These are phyloP conservation scores for Gryllus longicercus DNA, from an alignment of 2,888 invertebrate genomes.

Conservation along the genomic window DNA sequence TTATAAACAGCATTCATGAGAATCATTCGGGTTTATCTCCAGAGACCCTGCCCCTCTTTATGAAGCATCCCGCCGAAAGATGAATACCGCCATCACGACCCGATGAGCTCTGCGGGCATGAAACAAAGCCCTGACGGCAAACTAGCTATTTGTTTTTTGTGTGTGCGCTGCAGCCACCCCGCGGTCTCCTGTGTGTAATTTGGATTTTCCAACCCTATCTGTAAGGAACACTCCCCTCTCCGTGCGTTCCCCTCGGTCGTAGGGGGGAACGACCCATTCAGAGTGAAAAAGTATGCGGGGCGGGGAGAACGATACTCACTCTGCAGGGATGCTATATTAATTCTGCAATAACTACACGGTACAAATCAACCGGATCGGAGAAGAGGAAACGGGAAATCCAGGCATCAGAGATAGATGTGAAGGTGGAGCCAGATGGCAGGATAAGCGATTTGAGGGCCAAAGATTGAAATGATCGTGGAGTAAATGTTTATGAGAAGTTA, in stretches of 20 bases:
- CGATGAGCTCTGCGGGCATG: neutral
- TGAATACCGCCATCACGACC: neutral
- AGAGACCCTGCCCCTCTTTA: neutral
- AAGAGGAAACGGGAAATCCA: neutral
- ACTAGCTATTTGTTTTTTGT: slow-evolving; percentile 6
- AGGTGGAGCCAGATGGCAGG: too few relatives aligned
- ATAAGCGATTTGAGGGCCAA: too few relatives aligned
- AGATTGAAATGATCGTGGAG: too few relatives aligned
- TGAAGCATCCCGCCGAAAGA: neutral
- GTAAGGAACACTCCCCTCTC: neutral
- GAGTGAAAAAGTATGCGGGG: neutral
- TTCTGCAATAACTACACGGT: slow-evolving; percentile 1
- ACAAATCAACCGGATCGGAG: neutral
- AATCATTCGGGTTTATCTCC: neutral
- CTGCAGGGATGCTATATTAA: neutral
- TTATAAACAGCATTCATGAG: neutral
- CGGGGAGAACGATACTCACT: neutral
- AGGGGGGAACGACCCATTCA: too few relatives aligned
- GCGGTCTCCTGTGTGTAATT: neutral
- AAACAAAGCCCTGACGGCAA: neutral
- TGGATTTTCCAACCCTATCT: neutral
- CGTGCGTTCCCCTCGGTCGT: neutral
- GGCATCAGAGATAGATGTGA: too few relatives aligned
- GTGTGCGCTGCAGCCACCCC: neutral
- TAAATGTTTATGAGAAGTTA: too few relatives aligned